These are phyloP conservation scores for Operophtera brumata DNA, from an alignment of 2,888 invertebrate species.

Conservation along the genomic window DNA sequence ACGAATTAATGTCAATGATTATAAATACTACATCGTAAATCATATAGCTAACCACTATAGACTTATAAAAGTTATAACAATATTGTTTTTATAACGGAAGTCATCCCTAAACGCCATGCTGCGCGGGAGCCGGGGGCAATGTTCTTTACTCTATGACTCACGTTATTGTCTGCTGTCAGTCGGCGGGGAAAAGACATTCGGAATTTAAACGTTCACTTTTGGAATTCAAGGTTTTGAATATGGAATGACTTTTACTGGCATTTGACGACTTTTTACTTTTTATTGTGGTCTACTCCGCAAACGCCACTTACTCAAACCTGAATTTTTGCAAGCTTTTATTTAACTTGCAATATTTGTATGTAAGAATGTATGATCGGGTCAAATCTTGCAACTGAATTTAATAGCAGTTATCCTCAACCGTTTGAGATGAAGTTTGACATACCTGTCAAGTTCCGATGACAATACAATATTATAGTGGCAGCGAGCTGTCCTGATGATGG, in stretches of 20 bases:
- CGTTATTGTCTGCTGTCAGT: slow-evolving; percentile 37
- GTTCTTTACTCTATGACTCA: slow-evolving; percentile 62
- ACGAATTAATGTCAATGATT: slow-evolving; percentile 11
- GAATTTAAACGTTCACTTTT: slow-evolving; percentile 25
- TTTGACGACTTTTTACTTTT: neutral
- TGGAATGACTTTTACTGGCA: neutral
- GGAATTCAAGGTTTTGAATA: slow-evolving; percentile 16
- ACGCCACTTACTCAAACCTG: no score
- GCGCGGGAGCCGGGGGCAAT: slow-evolving; percentile 71
- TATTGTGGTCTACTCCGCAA: no score
- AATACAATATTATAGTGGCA: no score
- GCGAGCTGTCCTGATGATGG: no score
- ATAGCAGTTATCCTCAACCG: no score
- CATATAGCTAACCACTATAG: slow-evolving; percentile 29
- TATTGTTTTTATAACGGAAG: slow-evolving; percentile 40
- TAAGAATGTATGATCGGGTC: no score
- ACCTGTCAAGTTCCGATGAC: no score
- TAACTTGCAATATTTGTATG: no score
- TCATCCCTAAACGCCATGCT: slow-evolving; percentile 35
- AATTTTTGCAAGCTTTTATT: no score
- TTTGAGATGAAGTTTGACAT: no score
- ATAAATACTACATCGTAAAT: slow-evolving; percentile 29
- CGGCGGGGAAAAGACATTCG: slow-evolving; percentile 21
- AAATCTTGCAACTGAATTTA: no score
- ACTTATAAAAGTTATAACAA: slow-evolving; percentile 30